Evolutionary conservation across 1,140 invertebrate genomes (phyloP).

Genomic region (Zaprionus capensis): DNA sequence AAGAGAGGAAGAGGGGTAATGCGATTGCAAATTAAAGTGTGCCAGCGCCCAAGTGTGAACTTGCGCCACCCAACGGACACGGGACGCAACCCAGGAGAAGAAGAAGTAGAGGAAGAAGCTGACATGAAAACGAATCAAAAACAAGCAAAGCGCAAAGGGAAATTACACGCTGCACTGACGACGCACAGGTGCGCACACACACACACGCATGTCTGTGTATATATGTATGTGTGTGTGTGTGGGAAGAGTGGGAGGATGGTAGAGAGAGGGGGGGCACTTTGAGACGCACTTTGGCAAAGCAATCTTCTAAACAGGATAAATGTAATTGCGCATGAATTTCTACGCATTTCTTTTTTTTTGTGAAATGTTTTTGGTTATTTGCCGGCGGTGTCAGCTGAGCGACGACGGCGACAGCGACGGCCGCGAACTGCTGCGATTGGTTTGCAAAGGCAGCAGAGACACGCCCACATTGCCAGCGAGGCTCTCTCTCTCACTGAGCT

Average conservation of each 20-base stretch:
- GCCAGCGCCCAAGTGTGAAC: constrained; percentile 72
- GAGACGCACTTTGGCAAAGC: constrained; percentile 80
- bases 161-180: constrained; percentile 50
- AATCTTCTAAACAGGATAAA: constrained; percentile 84
- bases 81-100: no score
- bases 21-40: constrained; percentile 69
- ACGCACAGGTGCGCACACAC: constrained; percentile 35
- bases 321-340: constrained; percentile 85
- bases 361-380: constrained; percentile 67
- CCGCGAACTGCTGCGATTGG: constrained; percentile 56
- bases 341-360: constrained; percentile 80
- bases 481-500: constrained; percentile 17
- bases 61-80: constrained; percentile 3
- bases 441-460: constrained; percentile 31
- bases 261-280: constrained; percentile 44
- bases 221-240: neutral
- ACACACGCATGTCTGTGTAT: neutral
- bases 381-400: constrained; percentile 50
- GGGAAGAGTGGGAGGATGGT: neutral
- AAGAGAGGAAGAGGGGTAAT: constrained; percentile 12
- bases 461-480: constrained; percentile 52
- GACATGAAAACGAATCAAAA: constrained; percentile 80
- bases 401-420: constrained; percentile 15
- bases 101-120: neutral
- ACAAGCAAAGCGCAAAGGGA: constrained; percentile 73